phyloP scores from a whole-genome alignment of 92 coral and sea anemone genomes.

The Bergia sp. region DNA sequence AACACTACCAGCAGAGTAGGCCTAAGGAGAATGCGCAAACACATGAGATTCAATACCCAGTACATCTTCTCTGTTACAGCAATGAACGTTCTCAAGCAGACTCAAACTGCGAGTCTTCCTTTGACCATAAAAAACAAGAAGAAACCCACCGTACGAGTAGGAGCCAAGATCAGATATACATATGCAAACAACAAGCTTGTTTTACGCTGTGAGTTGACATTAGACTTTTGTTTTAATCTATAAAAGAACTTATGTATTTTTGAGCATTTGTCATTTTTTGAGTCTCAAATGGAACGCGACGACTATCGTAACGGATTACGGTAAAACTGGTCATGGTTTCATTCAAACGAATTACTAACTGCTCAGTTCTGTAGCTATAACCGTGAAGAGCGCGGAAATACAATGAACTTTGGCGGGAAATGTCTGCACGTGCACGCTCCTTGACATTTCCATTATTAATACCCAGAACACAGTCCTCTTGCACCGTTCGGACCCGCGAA shows the following conservation, averaged over 20 bases:
- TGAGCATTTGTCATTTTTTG: no score
- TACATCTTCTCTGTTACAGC: conserved; percentile 6
- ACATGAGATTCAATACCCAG: neutral
- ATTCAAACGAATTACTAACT: no score
- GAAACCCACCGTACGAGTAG: neutral
- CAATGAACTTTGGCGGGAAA: no score
- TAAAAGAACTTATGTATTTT: neutral
- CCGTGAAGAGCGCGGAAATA: no score
- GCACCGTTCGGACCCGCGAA: no score
- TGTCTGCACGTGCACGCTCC: no score
- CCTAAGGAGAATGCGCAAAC: neutral
- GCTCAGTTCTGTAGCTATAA: no score
- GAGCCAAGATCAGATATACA: neutral
- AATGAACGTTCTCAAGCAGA: neutral
- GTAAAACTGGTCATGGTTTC: no score
- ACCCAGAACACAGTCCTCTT: no score
- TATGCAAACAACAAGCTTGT: conserved; percentile 4
- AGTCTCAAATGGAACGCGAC: neutral
- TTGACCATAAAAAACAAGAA: neutral
- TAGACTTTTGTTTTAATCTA: neutral
- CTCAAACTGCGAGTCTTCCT: neutral
- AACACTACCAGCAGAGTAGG: neutral
- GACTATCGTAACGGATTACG: no score
- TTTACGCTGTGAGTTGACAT: neutral
- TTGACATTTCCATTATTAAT: no score